Evolutionary conservation across 2,797 vertebrate species (phyloP).

Genomic region (Glyptemys insculpta): DNA sequence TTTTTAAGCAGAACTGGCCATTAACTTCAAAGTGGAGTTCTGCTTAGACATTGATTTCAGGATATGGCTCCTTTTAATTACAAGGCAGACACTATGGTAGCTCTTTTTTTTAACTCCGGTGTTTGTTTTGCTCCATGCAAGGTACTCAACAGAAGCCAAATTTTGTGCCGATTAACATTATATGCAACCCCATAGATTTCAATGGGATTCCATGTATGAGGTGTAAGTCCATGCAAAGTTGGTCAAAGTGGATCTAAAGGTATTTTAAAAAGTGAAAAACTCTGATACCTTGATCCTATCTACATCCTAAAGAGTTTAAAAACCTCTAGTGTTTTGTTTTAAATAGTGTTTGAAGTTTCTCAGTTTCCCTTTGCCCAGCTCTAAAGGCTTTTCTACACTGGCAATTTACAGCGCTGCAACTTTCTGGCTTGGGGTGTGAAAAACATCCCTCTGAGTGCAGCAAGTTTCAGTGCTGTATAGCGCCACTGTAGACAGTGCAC

Average conservation of each 20-base stretch:
- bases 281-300: background rate
- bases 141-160: background rate
- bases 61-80: background rate
- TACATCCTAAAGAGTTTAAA: background rate
- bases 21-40: background rate
- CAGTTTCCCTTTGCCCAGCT: background rate
- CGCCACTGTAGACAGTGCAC: no score
- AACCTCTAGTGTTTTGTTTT: rapidly evolving
- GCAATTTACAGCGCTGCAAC: no score
- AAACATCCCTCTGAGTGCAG: no score
- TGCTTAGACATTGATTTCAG: background rate
- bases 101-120: rapidly evolving
- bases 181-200: background rate
- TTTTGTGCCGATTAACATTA: background rate
- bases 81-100: background rate
- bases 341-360: background rate
- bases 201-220: background rate
- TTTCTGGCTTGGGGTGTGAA: no score
- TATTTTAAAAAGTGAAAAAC: background rate
- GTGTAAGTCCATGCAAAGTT: constrained; percentile 2
- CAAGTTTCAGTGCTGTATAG: no score
- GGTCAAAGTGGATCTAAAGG: constrained; percentile 5
- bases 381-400: no score
- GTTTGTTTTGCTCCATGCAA: background rate
- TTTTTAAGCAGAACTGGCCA: background rate